Conservation (phyloP, 2,888 invertebrate genomes). For the Meloe dianella region DNA sequence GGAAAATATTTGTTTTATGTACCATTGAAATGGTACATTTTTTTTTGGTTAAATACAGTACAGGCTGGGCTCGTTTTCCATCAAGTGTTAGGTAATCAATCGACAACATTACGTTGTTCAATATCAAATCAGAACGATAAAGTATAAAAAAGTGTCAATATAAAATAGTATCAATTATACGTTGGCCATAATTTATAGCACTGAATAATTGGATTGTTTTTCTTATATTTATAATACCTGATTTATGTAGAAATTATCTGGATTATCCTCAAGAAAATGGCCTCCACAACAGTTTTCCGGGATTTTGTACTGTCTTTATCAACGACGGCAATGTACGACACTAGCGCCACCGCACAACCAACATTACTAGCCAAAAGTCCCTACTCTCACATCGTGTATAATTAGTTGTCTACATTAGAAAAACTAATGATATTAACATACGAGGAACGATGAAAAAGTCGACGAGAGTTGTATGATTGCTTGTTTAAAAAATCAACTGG, state of each 20-base stretch:
- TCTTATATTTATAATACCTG: slow-evolving; percentile 35
- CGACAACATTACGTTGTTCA: slow-evolving; percentile 37
- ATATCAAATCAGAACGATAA: slow-evolving; percentile 21
- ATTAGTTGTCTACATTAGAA: neutral
- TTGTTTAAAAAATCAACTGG: neutral
- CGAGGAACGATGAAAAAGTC: neutral
- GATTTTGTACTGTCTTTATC: slow-evolving; percentile 1
- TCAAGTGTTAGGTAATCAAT: slow-evolving; percentile 50
- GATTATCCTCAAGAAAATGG: slow-evolving; percentile 31
- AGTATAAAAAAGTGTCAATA: neutral
- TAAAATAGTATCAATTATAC: neutral
- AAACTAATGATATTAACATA: neutral
- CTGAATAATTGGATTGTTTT: slow-evolving; percentile 5
- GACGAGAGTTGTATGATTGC: too few species aligned
- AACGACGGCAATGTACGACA: neutral
- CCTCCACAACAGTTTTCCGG: slow-evolving; percentile 21
- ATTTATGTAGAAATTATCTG: slow-evolving; percentile 19
- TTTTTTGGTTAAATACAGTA: neutral
- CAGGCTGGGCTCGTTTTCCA: slow-evolving; percentile 12
- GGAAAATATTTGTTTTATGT: neutral
- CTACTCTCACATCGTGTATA: neutral
- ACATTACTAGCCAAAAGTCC: neutral
- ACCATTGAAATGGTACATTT: neutral
- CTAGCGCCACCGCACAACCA: slow-evolving; percentile 5
- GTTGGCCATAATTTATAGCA: neutral